phyloP scores from a whole-genome alignment of 2,888 invertebrate genomes.

The Agriopis marginaria region DNA sequence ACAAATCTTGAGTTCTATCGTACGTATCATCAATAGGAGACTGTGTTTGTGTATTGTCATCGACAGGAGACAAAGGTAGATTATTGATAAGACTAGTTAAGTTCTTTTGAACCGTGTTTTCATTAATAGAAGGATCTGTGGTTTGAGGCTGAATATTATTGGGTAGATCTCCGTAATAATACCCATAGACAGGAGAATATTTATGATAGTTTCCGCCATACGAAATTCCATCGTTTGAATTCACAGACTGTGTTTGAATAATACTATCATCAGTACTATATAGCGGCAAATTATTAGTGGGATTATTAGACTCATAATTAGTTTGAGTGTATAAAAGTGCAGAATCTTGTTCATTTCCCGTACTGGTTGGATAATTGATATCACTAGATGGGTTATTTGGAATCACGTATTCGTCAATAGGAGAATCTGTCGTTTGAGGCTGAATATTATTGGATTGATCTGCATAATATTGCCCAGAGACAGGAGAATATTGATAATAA shows the following conservation, averaged over 20 bases:
- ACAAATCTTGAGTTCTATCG: not conserved
- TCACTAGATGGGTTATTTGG: not conserved
- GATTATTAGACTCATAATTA: not conserved
- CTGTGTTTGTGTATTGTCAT: not conserved
- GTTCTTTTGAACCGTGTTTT: not conserved
- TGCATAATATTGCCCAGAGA: not conserved
- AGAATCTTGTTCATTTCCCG: not conserved
- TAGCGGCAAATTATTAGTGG: not conserved
- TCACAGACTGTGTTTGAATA: not conserved
- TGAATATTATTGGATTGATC: not conserved
- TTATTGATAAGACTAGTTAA: not conserved
- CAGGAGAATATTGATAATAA: not conserved
- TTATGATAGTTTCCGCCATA: not conserved
- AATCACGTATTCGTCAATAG: not conserved
- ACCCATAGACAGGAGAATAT: not conserved
- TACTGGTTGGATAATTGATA: not conserved
- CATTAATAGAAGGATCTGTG: conserved; percentile 4
- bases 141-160: not conserved
- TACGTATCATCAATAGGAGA: not conserved
- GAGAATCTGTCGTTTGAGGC: conserved; percentile 7
- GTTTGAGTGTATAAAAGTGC: not conserved
- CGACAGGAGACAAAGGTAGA: not conserved
- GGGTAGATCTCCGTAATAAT: not conserved
- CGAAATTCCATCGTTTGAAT: not conserved
- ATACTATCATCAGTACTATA: not conserved